A percentile compares a stretch with the other conserved stretches of the same genome.
Conservation (phyloP, 2,797 vertebrate genomes). For the Tolypeutes matacus region DNA sequence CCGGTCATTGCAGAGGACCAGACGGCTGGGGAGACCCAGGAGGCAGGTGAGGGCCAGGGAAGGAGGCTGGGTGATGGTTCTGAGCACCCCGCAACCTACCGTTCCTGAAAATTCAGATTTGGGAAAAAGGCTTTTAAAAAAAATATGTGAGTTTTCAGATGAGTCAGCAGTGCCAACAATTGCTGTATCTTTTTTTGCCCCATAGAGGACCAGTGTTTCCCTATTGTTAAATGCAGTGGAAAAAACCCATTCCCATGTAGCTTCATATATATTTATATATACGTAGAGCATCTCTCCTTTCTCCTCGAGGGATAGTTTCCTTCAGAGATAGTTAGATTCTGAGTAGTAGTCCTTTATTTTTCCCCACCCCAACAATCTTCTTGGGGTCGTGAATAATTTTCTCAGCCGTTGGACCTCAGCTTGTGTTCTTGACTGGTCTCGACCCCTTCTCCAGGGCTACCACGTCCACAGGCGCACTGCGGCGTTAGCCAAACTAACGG, state of each 20-base stretch:
- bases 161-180: constrained; percentile 60
- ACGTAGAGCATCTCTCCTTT: constrained; percentile 35
- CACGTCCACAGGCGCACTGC: background rate
- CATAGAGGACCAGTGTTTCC: background rate
- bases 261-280: constrained; percentile 31
- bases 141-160: constrained; percentile 2
- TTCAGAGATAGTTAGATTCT: constrained; percentile 41
- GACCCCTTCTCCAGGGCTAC: constrained; percentile 16
- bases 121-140: constrained; percentile 6
- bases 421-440: constrained; percentile 41
- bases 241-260: constrained; percentile 41
- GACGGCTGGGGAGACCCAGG: background rate
- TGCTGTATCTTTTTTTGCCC: constrained; percentile 32
- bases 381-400: constrained; percentile 44
- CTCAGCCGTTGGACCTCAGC: constrained; percentile 51
- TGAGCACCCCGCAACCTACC: background rate
- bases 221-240: background rate
- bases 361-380: background rate
- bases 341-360: constrained; percentile 56
- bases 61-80: background rate
- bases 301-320: constrained; percentile 28
- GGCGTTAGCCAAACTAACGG: constrained; percentile 83
- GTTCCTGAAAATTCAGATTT: constrained; percentile 18
- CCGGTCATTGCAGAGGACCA: background rate
- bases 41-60: background rate